Evolutionary conservation across 2,797 vertebrate genomes (phyloP).

Genomic region (Parambassis ranga): DNA sequence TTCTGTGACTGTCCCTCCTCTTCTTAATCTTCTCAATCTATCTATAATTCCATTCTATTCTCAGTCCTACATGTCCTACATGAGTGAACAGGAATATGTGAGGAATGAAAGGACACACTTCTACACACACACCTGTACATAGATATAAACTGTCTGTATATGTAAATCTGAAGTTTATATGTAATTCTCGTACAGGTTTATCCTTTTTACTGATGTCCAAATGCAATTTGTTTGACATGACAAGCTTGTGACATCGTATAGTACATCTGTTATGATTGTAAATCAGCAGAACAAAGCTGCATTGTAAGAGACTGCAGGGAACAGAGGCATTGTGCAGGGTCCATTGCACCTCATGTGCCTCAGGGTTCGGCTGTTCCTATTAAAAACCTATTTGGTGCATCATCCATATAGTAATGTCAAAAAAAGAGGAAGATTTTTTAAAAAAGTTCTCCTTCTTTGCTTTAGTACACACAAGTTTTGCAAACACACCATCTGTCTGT

Average conservation of each 20-base stretch:
- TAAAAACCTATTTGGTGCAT: not conserved
- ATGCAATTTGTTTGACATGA: not conserved
- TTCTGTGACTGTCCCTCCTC: constrained; percentile 19
- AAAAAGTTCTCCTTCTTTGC: too few species aligned
- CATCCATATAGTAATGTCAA: not conserved
- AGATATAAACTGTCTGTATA: too few species aligned
- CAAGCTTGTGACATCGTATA: not conserved
- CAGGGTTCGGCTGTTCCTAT: not conserved
- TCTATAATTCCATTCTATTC: constrained; percentile 32
- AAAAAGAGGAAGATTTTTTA: not conserved
- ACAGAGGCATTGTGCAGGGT: not conserved
- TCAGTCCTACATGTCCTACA: constrained; percentile 15
- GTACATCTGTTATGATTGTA: not conserved
- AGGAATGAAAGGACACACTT: constrained; percentile 12
- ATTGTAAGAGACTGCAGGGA: not conserved
- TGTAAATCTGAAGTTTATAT: too few species aligned
- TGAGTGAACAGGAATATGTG: constrained; percentile 12
- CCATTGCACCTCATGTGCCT: not conserved
- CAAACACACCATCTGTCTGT: too few species aligned
- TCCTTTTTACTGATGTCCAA: not conserved
- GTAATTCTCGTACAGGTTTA: too few species aligned
- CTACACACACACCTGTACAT: not conserved
- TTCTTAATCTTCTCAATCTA: constrained; percentile 35
- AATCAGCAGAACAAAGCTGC: not conserved
- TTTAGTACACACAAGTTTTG: too few species aligned